Conservation (phyloP, 2,888 invertebrate genomes). For the Troides oblongomaculatus region DNA sequence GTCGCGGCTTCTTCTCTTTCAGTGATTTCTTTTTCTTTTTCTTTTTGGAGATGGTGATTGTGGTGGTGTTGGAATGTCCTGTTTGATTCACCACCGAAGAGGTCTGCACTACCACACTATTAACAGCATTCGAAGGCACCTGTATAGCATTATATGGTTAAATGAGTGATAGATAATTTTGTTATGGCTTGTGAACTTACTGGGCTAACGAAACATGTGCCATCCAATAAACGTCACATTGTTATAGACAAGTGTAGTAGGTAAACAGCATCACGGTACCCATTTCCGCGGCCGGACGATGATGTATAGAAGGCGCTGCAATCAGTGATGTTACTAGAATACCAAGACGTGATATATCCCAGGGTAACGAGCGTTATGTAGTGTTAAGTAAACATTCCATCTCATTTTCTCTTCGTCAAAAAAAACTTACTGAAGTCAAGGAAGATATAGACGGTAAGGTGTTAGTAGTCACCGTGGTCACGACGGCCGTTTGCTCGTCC, state of each 20-base stretch:
- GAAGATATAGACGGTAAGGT: slow-evolving; percentile 52
- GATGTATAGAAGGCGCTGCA: too few relatives aligned
- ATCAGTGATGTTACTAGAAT: too few relatives aligned
- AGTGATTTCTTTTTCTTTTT: slow-evolving; percentile 89
- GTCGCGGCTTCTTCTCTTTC: slow-evolving; percentile 90
- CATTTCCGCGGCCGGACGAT: too few relatives aligned
- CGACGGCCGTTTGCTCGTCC: slow-evolving; percentile 80
- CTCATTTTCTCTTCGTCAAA: not conserved
- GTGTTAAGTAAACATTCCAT: too few relatives aligned
- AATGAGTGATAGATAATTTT: too few relatives aligned
- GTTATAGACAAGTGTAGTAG: too few relatives aligned
- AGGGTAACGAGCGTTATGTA: too few relatives aligned
- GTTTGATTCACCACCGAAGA: slow-evolving; percentile 70
- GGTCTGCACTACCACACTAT: slow-evolving; percentile 73
- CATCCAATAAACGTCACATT: too few relatives aligned
- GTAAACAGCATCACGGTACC: too few relatives aligned
- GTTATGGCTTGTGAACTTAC: too few relatives aligned
- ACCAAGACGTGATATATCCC: too few relatives aligned
- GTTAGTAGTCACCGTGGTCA: slow-evolving; percentile 67
- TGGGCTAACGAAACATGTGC: too few relatives aligned
- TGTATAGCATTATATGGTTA: slow-evolving; percentile 34
- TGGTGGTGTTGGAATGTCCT: slow-evolving; percentile 49
- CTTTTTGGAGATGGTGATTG: slow-evolving; percentile 79
- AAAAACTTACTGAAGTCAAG: slow-evolving; percentile 48
- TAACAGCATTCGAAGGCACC: slow-evolving; percentile 60